phyloP scores from a whole-genome alignment of 1,140 invertebrate species.

The Pseudobourletiella spinata region DNA sequence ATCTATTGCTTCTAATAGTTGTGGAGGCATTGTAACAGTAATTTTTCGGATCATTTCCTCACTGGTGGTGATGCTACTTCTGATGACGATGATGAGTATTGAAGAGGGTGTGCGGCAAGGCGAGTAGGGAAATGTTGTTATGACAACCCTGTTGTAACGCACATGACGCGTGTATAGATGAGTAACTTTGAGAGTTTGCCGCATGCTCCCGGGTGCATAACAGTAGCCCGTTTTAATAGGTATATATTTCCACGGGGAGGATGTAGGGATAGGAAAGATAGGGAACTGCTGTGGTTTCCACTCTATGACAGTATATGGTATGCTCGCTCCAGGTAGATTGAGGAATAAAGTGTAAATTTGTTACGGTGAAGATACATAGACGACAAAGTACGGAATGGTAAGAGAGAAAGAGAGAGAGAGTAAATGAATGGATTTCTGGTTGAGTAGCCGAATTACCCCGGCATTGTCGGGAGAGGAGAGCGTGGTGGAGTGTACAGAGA shows the following conservation, averaged over 20 bases:
- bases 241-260: neutral
- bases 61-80: neutral
- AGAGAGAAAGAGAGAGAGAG: neutral
- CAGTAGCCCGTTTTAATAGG: too few relatives aligned
- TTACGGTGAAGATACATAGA: neutral
- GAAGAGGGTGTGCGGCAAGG: too few relatives aligned
- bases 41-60: neutral
- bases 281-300: neutral
- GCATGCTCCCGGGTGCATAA: neutral
- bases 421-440: constrained; percentile 22
- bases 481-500: neutral
- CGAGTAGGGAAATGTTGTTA: too few relatives aligned
- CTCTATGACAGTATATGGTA: neutral
- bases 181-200: neutral
- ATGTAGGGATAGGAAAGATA: neutral
- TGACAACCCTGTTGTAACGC: too few relatives aligned
- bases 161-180: neutral
- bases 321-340: neutral
- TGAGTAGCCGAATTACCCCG: constrained; percentile 19
- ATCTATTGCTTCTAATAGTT: too few relatives aligned
- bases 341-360: neutral
- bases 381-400: constrained; percentile 1
- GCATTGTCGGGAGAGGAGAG: constrained; percentile 13
- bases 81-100: neutral
- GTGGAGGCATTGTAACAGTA: too few relatives aligned